Evolutionary conservation across 2,113 vertebrate genomes (phyloP), one percentile per base, ranked within the genome.

Genomic region (Ptyas mucosa): DNA sequence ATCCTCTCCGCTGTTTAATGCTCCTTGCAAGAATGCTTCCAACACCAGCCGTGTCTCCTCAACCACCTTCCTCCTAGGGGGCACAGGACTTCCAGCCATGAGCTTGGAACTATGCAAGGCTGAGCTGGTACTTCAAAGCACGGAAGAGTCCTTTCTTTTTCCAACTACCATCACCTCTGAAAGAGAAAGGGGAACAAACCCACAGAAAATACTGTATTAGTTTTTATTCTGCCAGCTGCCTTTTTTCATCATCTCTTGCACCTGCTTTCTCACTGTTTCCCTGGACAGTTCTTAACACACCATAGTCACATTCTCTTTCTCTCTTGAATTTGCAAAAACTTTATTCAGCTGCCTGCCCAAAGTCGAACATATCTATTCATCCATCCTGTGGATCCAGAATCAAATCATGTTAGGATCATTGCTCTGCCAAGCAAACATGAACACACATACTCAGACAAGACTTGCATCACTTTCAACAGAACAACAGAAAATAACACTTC

Each of bases 31-130:
- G 88, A 98, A 97, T 39, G 97, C 97, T 54, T 96, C 97, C 81
- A 97, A 88, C 46, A 97, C 97, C 85, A 15, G 91, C 69, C 95
- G 94, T 0, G 96, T 97, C 91, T 98, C 97, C 49, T 97, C 95
- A 58, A 95, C 90, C 75, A 96, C 93, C 14, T 87, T 94, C 90
- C 24, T 94, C 94, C 89, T 96, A 91, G 0, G 96, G 93, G 89
- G 54, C 34, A 53, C 21, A 3, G 75, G 75, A 21, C 69, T 54
- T 5, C 95, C 94, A 15, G 96, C 95, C 96, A 96, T 96, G 92
- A 93, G 90, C 49, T 51, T 52, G 49, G 9, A 29, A n/a, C 5
- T 39, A 21, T 12, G 34, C 18, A 29, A 54, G n/a, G 15, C 12
- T 9, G 53, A 55, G 24, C 1, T 34, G 49, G 34, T 23, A 14